Base-by-base conservation (phyloP, 1,140 invertebrate genomes). In the Colletes latitarsis region DNA sequence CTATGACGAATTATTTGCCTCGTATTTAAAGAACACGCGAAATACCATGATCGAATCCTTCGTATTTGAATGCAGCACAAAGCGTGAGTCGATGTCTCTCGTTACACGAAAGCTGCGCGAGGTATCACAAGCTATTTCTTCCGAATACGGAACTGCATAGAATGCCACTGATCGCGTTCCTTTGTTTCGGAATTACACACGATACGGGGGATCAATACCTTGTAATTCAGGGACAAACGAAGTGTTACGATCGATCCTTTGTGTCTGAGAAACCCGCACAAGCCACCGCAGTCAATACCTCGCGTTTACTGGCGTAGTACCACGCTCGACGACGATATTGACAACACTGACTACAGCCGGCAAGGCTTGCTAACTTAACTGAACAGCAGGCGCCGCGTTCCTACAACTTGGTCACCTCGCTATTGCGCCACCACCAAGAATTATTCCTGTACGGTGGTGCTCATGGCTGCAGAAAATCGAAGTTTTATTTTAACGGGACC, bases 361-460 rank as follows among this genome's bases (percentile, higher is more conserved):
- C 60, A 21, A 72, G 63, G 77, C 52, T 62, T 30, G 73, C 77
- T 64, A 58, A 52, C 77, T 79, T 58, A 17, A 73, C 77, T 79
- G 69, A 17, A 73, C 49, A 19, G 39, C 60, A 79, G 17, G 19
- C 14, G 15, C n/a, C 39, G 58, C 49, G 69, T 63, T 53, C 43
- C 76, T 62, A 49, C 53, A 30, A 14, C 64, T 67, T 67, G 64
- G 64, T 19, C 57, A 39, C 57, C 52, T 53, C 66, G 70, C 69
- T 57, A 46, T 66, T 79, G 77, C 77, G 77, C 77, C 77, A 79
- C 77, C 60, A 79, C 77, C 15, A 21, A 64, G 49, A 79, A 79
- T 79, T 66, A 79, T 73, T 79, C 17, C 52, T 46, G 60, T 57
- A 39, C 70, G 39, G 43, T 66, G 62, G 60, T 66, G 52, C 39